phyloP scores from a whole-genome alignment of 2,888 invertebrate species.

The Taphrorychus bicolor region DNA sequence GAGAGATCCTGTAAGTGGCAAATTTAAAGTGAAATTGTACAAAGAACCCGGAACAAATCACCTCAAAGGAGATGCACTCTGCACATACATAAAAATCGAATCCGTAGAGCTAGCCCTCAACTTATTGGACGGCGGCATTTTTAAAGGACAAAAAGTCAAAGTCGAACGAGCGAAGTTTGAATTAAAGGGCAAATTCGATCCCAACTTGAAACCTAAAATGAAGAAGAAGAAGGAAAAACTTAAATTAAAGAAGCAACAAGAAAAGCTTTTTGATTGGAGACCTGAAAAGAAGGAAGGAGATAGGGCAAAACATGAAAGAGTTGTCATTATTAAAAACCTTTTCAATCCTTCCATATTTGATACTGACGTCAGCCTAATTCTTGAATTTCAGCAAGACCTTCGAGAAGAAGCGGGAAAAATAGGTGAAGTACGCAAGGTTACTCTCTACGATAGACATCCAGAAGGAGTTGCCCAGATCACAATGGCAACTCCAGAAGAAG shows the following conservation, averaged over 20 bases:
- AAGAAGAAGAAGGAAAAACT: constrained; percentile 89
- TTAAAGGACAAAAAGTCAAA: constrained; percentile 80
- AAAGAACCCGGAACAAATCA: constrained; percentile 77
- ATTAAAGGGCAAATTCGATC: constrained; percentile 94
- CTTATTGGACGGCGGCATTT: constrained; percentile 85
- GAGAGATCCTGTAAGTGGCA: constrained; percentile 59
- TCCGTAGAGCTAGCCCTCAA: constrained; percentile 93
- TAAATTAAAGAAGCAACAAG: constrained; percentile 89
- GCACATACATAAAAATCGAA: constrained; percentile 94
- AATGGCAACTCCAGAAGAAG: constrained; percentile 89
- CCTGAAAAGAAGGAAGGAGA: constrained; percentile 91
- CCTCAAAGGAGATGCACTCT: constrained; percentile 95
- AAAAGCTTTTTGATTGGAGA: constrained; percentile 95
- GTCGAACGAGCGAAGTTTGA: constrained; percentile 95
- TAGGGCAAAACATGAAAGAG: constrained; percentile 85
- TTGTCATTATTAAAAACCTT: constrained; percentile 92
- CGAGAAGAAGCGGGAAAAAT: constrained; percentile 88
- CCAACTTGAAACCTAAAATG: constrained; percentile 88
- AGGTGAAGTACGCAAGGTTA: constrained; percentile 91
- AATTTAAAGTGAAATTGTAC: constrained; percentile 73
- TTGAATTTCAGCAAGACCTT: constrained; percentile 91
- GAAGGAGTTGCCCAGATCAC: constrained; percentile 94
- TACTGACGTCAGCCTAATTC: constrained; percentile 83
- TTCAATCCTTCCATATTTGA: constrained; percentile 91
- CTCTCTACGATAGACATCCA: constrained; percentile 89